These are phyloP conservation scores for Enteromius viviparus DNA, from an alignment of 2,797 vertebrate species.

Conservation along the genomic window DNA sequence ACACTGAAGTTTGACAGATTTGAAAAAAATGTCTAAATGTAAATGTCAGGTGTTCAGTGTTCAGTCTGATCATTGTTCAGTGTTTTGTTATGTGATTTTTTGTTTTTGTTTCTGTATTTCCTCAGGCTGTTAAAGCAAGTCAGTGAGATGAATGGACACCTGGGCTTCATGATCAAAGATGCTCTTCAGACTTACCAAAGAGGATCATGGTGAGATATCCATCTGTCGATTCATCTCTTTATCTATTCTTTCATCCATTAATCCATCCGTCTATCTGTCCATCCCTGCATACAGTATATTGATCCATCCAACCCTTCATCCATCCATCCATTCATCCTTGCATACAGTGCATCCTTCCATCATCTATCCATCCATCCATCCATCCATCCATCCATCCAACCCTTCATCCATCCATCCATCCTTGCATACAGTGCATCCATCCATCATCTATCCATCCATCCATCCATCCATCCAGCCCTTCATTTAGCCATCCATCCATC, in stretches of 20 bases:
- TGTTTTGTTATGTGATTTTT: background rate
- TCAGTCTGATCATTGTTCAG: background rate
- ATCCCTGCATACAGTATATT: background rate
- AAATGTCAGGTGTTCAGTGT: background rate
- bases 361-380: background rate
- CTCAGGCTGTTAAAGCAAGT: slow-evolving; percentile 86
- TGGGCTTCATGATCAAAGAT: slow-evolving; percentile 86
- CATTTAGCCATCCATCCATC: background rate
- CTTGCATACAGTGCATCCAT: too few species aligned
- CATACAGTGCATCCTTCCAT: background rate
- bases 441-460: background rate
- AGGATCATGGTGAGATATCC: slow-evolving; percentile 80
- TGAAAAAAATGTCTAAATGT: background rate
- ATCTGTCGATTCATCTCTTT: slow-evolving; percentile 44
- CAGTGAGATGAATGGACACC: slow-evolving; percentile 88
- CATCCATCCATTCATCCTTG: background rate
- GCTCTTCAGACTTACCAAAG: slow-evolving; percentile 87
- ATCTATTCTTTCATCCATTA: background rate
- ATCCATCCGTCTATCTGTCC: background rate
- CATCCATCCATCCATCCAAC: background rate
- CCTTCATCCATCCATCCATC: background rate
- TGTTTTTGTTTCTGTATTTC: slow-evolving; percentile 69
- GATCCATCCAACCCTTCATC: background rate
- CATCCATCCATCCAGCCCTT: background rate
- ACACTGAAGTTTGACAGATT: background rate